Base-by-base conservation (phyloP, 2,113 vertebrate species). In the Gobiocypris rarus region DNA sequence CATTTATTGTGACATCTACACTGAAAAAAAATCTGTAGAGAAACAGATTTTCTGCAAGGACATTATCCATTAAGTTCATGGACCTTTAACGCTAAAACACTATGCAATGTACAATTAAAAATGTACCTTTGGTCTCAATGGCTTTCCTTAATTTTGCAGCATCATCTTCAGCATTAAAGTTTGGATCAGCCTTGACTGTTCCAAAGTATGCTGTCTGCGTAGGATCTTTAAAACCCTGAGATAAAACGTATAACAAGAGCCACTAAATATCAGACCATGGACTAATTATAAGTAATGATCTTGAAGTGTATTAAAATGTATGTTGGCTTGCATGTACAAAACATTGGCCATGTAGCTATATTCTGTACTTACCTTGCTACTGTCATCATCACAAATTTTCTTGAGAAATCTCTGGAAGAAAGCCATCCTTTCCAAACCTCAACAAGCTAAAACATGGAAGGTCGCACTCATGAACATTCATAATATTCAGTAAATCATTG, bases 161-260 rank as follows among this genome's bases (percentile, higher is more conserved):
- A 91, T 98, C 97, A 1, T 87, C 84, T 43, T 94, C 94, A 26
- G 95, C 95, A 71, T 91, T 92, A 58, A 98, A 98, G 86, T 86
- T 89, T 0, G 95, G 95, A 19, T 94, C 95, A 9, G 95, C 83
- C 0, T 17, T 1, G 34, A 95, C 88, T 8, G 94, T 94, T 26
- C 94, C 94, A 50, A 91, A 90, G 84, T 86, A 94, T 0, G 92
- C 82, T 1, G 89, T 91, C 0, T n/a, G 3, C 13, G 86, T 88
- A 0, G 28, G 88, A n/a, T 87, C 89, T 93, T 93, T 19, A 10
- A 61, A 75, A 67, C 6, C 78, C 88, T 84, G 48, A 48, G 0
- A 38, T 59, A 82, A 9, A 38, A 45, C 19, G 38, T 34, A 45
- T 56, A 81, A 24, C 11, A 41, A n/a, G 2, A 58, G 4, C 19